These are phyloP conservation scores for Hephaestus fuliginosus DNA, from an alignment of 2,797 vertebrate species.

Conservation along the genomic window DNA sequence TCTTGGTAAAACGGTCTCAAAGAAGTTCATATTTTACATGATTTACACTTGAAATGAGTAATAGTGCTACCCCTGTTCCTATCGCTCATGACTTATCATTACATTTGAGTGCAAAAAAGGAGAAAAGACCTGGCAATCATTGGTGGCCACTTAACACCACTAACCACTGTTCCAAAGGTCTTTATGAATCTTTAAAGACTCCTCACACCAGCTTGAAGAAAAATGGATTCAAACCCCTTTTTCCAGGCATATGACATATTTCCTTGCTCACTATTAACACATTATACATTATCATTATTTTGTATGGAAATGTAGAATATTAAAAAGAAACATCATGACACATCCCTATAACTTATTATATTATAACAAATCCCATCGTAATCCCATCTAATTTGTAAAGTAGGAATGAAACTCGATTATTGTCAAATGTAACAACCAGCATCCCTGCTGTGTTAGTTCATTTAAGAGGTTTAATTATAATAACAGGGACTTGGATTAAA, in stretches of 20 bases:
- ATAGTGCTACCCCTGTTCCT: no score
- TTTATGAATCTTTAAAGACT: background rate
- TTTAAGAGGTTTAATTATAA: conserved; percentile 2
- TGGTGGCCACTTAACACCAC: no score
- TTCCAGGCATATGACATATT: background rate
- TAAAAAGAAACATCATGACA: background rate
- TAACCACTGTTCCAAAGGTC: no score
- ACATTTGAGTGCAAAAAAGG: background rate
- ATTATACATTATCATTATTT: background rate
- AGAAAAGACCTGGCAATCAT: no score
- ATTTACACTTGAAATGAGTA: background rate
- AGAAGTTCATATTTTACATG: background rate
- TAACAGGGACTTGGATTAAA: conserved; percentile 17
- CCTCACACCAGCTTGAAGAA: background rate
- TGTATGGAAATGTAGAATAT: background rate
- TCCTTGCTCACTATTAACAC: background rate
- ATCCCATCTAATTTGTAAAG: background rate
- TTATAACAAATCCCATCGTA: background rate
- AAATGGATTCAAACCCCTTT: no score
- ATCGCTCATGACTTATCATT: background rate
- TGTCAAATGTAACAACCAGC: background rate
- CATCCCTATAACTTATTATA: background rate
- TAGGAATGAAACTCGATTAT: background rate
- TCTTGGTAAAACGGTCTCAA: background rate
- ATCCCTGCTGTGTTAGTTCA: background rate